Conservation (phyloP, 2,797 vertebrate genomes). For the Gadopsis marmoratus region DNA sequence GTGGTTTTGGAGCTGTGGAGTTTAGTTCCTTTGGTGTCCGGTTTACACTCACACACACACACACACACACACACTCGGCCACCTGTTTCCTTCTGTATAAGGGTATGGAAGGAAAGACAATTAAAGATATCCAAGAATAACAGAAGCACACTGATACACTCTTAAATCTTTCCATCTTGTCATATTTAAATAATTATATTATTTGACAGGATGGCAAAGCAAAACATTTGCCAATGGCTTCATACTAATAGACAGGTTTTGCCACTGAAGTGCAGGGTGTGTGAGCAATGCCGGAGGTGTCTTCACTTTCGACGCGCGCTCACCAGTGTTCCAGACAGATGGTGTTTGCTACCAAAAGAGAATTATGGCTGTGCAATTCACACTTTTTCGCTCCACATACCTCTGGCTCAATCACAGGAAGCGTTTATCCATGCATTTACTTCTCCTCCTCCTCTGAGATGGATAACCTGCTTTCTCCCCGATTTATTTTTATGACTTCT, state of each 20-base stretch:
- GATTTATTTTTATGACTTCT: slow-evolving; percentile 47
- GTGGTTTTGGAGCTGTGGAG: slow-evolving; percentile 29
- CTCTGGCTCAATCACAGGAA: slow-evolving; percentile 56
- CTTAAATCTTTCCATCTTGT: slow-evolving; percentile 45
- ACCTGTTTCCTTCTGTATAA: slow-evolving; percentile 46
- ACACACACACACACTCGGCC: slow-evolving; percentile 2
- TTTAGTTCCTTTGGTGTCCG: slow-evolving; percentile 34
- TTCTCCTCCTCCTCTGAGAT: slow-evolving; percentile 52
- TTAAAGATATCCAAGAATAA: slow-evolving; percentile 7
- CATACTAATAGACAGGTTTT: slow-evolving; percentile 53
- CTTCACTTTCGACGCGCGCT: slow-evolving; percentile 63
- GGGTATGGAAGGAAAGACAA: slow-evolving; percentile 32
- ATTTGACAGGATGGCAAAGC: slow-evolving; percentile 33
- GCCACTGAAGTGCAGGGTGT: slow-evolving; percentile 45
- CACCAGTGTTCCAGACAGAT: slow-evolving; percentile 73
- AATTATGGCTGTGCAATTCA: slow-evolving; percentile 61
- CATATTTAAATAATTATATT: slow-evolving; percentile 52
- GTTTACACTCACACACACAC: slow-evolving; percentile 9
- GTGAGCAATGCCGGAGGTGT: slow-evolving; percentile 48
- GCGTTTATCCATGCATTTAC: slow-evolving; percentile 63
- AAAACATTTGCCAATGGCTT: slow-evolving; percentile 45
- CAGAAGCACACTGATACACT: slow-evolving; percentile 2
- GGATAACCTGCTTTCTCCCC: slow-evolving; percentile 33
- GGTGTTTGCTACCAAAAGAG: slow-evolving; percentile 72
- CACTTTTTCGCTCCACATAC: slow-evolving; percentile 55